Base-by-base conservation (phyloP, 23 tunicate genomes). In the Diplosoma virens region DNA sequence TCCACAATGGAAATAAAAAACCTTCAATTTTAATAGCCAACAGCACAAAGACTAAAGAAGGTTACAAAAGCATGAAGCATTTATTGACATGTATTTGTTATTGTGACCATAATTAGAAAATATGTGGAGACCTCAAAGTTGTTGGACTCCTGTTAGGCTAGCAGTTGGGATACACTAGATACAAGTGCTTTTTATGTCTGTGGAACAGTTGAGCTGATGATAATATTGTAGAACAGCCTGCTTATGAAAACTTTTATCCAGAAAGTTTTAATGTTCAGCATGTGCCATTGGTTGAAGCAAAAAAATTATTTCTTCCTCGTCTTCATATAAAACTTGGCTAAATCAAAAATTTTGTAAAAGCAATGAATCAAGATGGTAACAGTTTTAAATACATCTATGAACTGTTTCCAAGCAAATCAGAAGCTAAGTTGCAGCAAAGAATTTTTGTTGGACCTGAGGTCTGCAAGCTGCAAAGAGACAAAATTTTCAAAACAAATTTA, bases 311-410 rank as follows among this genome's bases (percentile, higher is more conserved):
- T 25, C 29, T 74, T 9, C 66, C 79, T 7, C 79, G 67, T 7
- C 1, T 45, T 31, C 79, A 74, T 0, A 53, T 74, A 18, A 74
- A 50, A 36, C 66, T 74, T 25, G 79, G 79, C 66, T 53, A 0
- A 27, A 53, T 74, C 17, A 74, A 74, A 74, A 53, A 50, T 16
- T 74, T 74, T 46, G 67, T 74, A 24, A 74, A 74, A 53, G 79
- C 37, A 14, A 74, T 74, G 79, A 37, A 74, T 29, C 17, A 27
- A 53, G 22, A 53, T 7, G 79, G 67, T 29, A 67, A 54, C 0
- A 67, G 67, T n/a, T 74, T 22, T 53, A 18, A 5, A 26, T 54
- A 53, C 65, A 0, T 53, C 9, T 14, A 14, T 41, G 11, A 41
- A 56, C 17, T 4, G 24, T 56, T 56, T 56, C 20, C 20, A 14